A percentile compares a stretch with the other conserved stretches of the same genome.
These are phyloP conservation scores for Craniophora ligustri DNA, from an alignment of 2,888 invertebrate genomes.

Conservation along the genomic window DNA sequence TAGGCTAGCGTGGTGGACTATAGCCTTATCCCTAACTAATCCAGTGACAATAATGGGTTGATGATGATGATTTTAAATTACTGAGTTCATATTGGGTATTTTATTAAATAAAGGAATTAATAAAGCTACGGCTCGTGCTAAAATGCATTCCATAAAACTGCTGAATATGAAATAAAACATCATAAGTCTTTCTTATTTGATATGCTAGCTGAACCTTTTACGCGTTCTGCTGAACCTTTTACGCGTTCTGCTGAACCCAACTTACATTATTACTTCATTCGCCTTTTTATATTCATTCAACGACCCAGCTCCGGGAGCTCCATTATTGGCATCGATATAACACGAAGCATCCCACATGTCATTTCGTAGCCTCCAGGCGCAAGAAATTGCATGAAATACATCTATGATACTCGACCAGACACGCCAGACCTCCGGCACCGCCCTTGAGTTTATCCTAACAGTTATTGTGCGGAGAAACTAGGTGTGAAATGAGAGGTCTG, in stretches of 20 bases:
- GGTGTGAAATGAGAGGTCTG: constrained; percentile 55
- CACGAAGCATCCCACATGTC: constrained; percentile 77
- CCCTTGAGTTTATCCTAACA: constrained; percentile 25
- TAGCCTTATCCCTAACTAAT: too few relatives aligned
- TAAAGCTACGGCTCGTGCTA: too few relatives aligned
- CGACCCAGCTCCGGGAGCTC: constrained; percentile 63
- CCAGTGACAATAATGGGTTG: too few relatives aligned
- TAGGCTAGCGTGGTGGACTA: too few relatives aligned
- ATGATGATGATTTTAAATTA: too few relatives aligned
- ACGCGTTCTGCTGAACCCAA: constrained; percentile 9
- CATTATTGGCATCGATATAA: constrained; percentile 79
- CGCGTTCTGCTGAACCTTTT: constrained; percentile 9
- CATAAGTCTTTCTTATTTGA: constrained; percentile 11
- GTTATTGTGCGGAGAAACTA: constrained; percentile 25
- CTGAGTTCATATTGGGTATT: too few relatives aligned
- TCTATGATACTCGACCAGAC: constrained; percentile 67
- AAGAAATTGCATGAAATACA: constrained; percentile 85
- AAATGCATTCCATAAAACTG: background rate
- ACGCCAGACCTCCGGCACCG: constrained; percentile 51
- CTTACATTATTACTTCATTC: constrained; percentile 48
- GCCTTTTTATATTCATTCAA: constrained; percentile 63
- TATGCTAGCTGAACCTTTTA: too few relatives aligned
- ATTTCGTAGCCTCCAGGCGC: constrained; percentile 80
- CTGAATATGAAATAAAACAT: background rate
- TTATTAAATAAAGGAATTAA: too few relatives aligned